These are phyloP conservation scores for Urocitellus parryii DNA, from an alignment of 2,113 vertebrate genomes.

Conservation along the genomic window DNA sequence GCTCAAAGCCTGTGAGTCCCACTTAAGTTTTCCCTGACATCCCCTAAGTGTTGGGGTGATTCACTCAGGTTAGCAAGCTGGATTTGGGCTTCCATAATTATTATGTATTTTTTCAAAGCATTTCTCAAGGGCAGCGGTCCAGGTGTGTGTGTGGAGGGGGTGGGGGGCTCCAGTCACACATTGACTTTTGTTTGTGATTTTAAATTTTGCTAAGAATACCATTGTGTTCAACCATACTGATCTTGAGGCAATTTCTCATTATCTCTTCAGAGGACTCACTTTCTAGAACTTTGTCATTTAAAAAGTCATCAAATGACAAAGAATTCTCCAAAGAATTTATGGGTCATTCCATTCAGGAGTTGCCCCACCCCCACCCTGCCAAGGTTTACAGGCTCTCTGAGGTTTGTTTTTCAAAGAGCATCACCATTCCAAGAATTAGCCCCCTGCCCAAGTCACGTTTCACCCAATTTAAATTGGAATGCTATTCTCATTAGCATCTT, in stretches of 20 bases:
- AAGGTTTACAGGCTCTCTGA: background rate
- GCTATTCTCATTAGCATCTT: background rate
- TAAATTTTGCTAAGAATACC: background rate
- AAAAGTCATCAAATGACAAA: background rate
- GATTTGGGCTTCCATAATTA: background rate
- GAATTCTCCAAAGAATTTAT: background rate
- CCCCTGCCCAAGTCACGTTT: background rate
- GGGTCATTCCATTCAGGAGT: background rate
- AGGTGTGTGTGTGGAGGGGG: no score
- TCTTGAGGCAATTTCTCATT: background rate
- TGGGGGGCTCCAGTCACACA: background rate
- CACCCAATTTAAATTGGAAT: background rate
- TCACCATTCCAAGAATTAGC: background rate
- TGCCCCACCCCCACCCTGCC: accelerated
- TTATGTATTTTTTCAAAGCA: background rate
- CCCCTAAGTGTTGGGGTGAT: background rate
- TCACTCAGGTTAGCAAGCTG: background rate
- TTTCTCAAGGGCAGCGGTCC: background rate
- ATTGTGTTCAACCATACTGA: background rate
- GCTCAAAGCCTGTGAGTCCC: background rate
- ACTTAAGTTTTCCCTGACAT: background rate
- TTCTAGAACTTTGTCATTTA: background rate
- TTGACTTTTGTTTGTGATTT: background rate
- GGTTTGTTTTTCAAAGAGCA: background rate
- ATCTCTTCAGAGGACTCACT: background rate